Evolutionary conservation across 2,797 vertebrate species (phyloP).

Genomic region (Salmo trutta): DNA sequence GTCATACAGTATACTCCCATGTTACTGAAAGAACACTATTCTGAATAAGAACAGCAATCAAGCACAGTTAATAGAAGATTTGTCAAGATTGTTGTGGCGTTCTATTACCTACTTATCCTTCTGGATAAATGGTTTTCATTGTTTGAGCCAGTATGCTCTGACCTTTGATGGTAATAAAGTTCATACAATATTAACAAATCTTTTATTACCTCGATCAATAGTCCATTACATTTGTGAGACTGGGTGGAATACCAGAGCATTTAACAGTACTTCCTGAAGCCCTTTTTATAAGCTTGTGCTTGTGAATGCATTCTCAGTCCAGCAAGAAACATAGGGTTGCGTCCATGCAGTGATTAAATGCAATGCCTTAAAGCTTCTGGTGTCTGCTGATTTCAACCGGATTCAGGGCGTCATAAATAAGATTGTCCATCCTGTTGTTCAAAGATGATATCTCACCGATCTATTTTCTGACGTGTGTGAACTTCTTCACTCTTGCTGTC

Average conservation of each 20-base stretch:
- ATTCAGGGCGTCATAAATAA: background rate
- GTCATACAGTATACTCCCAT: background rate
- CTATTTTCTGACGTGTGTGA: background rate
- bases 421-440: conserved; percentile 9
- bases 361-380: conserved; percentile 8
- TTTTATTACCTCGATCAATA: conserved; percentile 1
- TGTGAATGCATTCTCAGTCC: conserved; percentile 26
- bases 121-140: background rate
- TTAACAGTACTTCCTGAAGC: too few species aligned
- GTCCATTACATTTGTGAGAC: background rate
- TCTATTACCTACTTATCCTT: background rate
- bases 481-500: background rate
- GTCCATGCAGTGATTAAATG: conserved; percentile 36
- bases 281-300: conserved; percentile 28
- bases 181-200: background rate
- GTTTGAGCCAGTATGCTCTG: background rate
- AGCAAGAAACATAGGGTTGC: conserved; percentile 52
- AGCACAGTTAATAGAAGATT: background rate
- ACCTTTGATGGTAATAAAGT: background rate
- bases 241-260: conserved; percentile 10
- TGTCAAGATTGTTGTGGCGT: background rate
- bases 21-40: background rate
- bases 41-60: background rate
- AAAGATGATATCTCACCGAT: background rate
- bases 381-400: conserved; percentile 15